A percentile compares a stretch with the other conserved stretches of the same genome.
Evolutionary conservation across 1,140 invertebrate species (phyloP).

Genomic region (Hypsibius dujardini): DNA sequence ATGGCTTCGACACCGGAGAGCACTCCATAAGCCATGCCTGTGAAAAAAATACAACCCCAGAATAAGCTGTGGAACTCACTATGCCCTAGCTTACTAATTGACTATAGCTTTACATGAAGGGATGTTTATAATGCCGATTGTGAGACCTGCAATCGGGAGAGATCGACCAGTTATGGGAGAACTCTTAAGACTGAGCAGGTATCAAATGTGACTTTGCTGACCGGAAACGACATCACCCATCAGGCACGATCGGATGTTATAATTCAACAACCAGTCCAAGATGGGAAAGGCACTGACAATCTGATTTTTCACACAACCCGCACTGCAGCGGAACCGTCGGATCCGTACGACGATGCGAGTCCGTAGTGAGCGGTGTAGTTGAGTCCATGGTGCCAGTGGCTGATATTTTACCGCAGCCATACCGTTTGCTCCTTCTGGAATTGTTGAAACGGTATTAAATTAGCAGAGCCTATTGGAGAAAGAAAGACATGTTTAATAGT

Average conservation of each 20-base stretch:
- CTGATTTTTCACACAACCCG: no score
- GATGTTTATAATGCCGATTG: slow-evolving; percentile 80
- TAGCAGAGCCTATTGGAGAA: no score
- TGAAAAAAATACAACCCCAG: not conserved
- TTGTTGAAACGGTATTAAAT: no score
- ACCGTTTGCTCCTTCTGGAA: no score
- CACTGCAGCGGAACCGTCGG: no score
- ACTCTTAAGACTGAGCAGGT: not conserved
- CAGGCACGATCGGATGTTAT: slow-evolving; percentile 25
- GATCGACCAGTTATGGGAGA: not conserved
- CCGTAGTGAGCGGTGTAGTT: no score
- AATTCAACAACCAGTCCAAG: slow-evolving; percentile 29
- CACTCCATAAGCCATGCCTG: slow-evolving; percentile 8
- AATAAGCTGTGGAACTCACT: no score
- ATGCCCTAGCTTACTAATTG: not conserved
- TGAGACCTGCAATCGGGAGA: slow-evolving; percentile 42
- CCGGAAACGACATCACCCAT: slow-evolving; percentile 28
- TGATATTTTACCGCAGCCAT: no score
- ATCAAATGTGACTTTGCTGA: not conserved
- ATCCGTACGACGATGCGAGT: no score
- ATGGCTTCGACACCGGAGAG: slow-evolving; percentile 16
- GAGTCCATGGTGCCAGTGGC: no score
- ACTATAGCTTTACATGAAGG: slow-evolving; percentile 49
- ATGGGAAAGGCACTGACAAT: slow-evolving; percentile 25
- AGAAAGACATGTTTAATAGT: no score